Evolutionary conservation across 1,140 invertebrate genomes (phyloP), one percentile per base, ranked within the genome.

Genomic region (Zaprionus camerounensis): DNA sequence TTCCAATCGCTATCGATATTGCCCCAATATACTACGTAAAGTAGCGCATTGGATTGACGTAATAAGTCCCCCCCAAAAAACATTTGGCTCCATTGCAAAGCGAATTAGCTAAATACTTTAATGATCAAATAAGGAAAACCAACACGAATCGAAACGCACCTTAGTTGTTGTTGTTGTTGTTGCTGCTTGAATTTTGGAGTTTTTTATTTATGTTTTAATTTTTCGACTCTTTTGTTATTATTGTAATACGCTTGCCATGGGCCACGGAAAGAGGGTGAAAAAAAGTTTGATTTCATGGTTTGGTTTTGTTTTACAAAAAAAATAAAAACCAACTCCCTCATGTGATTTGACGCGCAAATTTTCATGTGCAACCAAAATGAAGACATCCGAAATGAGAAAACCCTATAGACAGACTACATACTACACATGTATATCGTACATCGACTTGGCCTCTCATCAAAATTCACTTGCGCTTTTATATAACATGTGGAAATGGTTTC

Each of bases 401-500:
- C 49, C 20, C 31, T 26, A 22, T 41, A 55, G 17, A 51, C 46
- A 62, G n/a, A 11, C 31, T 20, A 67, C 17, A 28, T 0, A 11
- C 9, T 34, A 46, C n/a, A 46, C n/a, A n/a, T 17, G 41, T 56
- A 31, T 56, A n/a, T n/a, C 58, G 31, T 6, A 36, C 46, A 15
- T n/a, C 28, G 62, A 53, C 46, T 64, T 34, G 28, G 46, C 31
- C 56, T 77, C 65, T 76, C 74, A 81, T 67, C 64, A 53, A 85
- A 85, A 73, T 78, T 72, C 76, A 72, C 51, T 85, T 72, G 82
- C 79, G 82, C 84, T 71, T 85, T 85, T 85, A 85, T 85, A 46
- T 85, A 85, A 85, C 69, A 17, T 46, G 70, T 78, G 71, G 55
- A 85, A 85, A 75, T 85, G 49, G 28, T 58, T 82, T 78, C 66